These are phyloP conservation scores for Microcaecilia unicolor DNA, from an alignment of 2,797 vertebrate genomes.

Conservation along the genomic window DNA sequence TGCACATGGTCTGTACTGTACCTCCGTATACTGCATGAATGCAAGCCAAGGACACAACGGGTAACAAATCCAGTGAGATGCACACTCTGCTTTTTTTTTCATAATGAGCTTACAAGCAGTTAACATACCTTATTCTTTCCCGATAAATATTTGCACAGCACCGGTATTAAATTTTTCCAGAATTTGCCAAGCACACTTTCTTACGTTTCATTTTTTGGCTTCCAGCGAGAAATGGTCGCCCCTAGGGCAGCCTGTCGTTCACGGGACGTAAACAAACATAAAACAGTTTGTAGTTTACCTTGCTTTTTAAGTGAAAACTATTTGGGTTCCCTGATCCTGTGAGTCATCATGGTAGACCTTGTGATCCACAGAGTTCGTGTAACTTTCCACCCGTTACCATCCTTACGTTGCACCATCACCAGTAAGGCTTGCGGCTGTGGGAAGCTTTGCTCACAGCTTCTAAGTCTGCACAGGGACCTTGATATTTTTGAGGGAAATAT, in stretches of 20 bases:
- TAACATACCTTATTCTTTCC: not conserved
- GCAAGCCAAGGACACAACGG: too few relatives aligned
- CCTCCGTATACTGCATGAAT: too few relatives aligned
- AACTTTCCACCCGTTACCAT: not conserved
- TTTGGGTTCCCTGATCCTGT: conserved; percentile 10
- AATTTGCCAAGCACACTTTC: not conserved
- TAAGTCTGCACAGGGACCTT: conserved; percentile 3
- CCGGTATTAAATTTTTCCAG: not conserved
- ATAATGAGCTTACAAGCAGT: conserved; percentile 23
- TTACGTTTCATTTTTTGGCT: not conserved
- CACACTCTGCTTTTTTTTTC: not conserved
- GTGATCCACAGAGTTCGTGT: not conserved
- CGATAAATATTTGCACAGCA: not conserved
- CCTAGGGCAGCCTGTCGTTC: too few relatives aligned
- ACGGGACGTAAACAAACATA: conserved; percentile 10
- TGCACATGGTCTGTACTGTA: too few relatives aligned
- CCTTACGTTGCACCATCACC: not conserved
- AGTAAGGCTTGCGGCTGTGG: not conserved
- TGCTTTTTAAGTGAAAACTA: conserved; percentile 25
- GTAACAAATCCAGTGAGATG: too few relatives aligned
- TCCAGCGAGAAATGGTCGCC: too few relatives aligned
- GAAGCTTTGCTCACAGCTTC: conserved; percentile 10
- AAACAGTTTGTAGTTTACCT: conserved; percentile 36
- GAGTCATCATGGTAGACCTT: conserved; percentile 1
- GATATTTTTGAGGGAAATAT: conserved; percentile 26